These are phyloP conservation scores for Caenorhabditis becei DNA, from an alignment of 2,888 invertebrate species.

Conservation along the genomic window DNA sequence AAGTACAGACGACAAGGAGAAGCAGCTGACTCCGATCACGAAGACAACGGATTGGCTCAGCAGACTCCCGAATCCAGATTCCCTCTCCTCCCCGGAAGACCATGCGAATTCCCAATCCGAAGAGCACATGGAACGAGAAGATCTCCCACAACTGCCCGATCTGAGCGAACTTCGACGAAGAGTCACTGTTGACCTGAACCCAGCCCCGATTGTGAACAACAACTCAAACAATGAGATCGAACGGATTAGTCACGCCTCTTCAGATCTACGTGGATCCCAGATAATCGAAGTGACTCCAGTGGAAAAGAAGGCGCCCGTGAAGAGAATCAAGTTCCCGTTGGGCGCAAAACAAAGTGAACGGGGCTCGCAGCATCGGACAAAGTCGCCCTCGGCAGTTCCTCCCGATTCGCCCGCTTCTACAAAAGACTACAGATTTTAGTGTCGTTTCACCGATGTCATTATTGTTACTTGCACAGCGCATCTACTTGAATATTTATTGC, in stretches of 20 bases:
- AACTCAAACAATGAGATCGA: conserved; percentile 51
- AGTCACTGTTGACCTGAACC: conserved; percentile 32
- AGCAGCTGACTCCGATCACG: conserved; percentile 68
- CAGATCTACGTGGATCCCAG: conserved; percentile 51
- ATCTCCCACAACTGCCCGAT: neutral
- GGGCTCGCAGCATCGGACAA: conserved; percentile 57
- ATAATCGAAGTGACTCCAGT: conserved; percentile 40
- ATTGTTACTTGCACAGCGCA: neutral
- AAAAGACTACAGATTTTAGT: conserved; percentile 41
- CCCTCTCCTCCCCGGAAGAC: conserved; percentile 27
- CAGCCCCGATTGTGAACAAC: conserved; percentile 7
- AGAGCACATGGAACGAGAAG: neutral
- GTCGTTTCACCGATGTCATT: neutral
- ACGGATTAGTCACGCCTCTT: conserved; percentile 42
- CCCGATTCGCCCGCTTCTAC: conserved; percentile 36
- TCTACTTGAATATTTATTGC: conserved; percentile 20
- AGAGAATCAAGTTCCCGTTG: conserved; percentile 69
- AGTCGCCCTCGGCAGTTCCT: neutral
- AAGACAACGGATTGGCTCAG: conserved; percentile 54
- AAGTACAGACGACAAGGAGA: conserved; percentile 72
- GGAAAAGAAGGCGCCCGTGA: conserved; percentile 64
- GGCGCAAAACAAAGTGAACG: conserved; percentile 67
- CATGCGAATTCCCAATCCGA: conserved; percentile 13
- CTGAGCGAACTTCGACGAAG: conserved; percentile 14
- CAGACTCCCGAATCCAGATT: conserved; percentile 39